phyloP scores from a whole-genome alignment of 2,888 invertebrate genomes.

The Micoletzkya japonica region DNA sequence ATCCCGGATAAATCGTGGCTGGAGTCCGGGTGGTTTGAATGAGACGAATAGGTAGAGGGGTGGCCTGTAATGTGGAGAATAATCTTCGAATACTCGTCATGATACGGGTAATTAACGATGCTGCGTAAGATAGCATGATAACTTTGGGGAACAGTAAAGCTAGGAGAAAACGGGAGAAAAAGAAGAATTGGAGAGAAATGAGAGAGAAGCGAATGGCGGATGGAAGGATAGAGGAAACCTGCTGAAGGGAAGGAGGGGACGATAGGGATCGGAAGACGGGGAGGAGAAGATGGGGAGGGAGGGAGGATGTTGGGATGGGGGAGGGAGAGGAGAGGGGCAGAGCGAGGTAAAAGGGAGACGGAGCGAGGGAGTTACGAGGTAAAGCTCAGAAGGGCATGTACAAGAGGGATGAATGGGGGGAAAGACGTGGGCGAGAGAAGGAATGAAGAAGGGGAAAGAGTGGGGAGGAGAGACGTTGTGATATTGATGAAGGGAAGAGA shows the following conservation, averaged over 20 bases:
- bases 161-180: no score
- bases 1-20: no score
- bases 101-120: no score
- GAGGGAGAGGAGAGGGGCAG: background rate
- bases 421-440: background rate
- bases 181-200: background rate
- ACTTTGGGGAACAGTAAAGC: no score
- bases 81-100: no score
- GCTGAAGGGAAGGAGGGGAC: background rate
- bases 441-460: background rate
- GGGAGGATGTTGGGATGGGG: background rate
- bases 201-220: background rate
- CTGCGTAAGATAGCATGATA: no score
- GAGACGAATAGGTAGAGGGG: no score
- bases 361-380: constrained; percentile 16
- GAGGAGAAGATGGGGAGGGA: background rate
- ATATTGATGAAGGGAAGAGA: no score
- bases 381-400: background rate
- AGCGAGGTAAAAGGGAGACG: background rate
- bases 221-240: background rate
- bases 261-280: background rate
- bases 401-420: background rate
- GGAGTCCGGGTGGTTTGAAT: no score
- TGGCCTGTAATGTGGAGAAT: no score
- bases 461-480: background rate